Conservation (phyloP, 1,140 invertebrate species). For the Phocides pigmalion region DNA sequence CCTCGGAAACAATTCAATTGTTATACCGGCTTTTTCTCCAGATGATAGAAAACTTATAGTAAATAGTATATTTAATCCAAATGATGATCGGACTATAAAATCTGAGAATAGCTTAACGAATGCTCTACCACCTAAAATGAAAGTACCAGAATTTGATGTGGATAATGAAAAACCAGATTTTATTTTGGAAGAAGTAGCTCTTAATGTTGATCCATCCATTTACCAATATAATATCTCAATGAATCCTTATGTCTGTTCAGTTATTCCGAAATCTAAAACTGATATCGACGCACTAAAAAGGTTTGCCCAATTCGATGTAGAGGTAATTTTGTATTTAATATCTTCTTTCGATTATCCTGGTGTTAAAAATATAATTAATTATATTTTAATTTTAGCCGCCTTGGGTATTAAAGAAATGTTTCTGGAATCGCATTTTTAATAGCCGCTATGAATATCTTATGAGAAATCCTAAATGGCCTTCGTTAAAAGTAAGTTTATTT, state of each 20-base stretch:
- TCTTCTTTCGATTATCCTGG: too few relatives aligned
- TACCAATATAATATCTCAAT: constrained; percentile 46
- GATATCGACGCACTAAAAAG: constrained; percentile 62
- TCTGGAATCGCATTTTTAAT: constrained; percentile 66
- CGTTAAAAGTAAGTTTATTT: constrained; percentile 57
- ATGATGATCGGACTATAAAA: constrained; percentile 19
- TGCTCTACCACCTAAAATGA: not conserved
- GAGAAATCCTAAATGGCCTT: constrained; percentile 69
- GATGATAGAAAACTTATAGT: constrained; percentile 37
- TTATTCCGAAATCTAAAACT: constrained; percentile 42
- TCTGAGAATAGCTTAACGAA: constrained; percentile 11
- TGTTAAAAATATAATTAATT: too few relatives aligned
- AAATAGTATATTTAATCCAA: constrained; percentile 42
- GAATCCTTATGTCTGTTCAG: constrained; percentile 45
- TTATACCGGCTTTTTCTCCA: constrained; percentile 9
- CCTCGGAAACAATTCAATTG: constrained; percentile 41
- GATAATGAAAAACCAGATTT: constrained; percentile 55
- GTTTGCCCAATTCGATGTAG: constrained; percentile 62
- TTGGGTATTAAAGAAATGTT: constrained; percentile 57
- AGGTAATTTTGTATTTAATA: constrained; percentile 44
- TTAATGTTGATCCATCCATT: constrained; percentile 14
- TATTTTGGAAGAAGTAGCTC: constrained; percentile 47
- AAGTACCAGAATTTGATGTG: constrained; percentile 20
- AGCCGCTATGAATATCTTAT: constrained; percentile 70
- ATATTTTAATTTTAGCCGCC: constrained; percentile 50